A percentile compares a stretch with the other conserved stretches of the same genome.
Evolutionary conservation across 2,113 vertebrate species (phyloP).

Genomic region (Sigmodon hispidus): DNA sequence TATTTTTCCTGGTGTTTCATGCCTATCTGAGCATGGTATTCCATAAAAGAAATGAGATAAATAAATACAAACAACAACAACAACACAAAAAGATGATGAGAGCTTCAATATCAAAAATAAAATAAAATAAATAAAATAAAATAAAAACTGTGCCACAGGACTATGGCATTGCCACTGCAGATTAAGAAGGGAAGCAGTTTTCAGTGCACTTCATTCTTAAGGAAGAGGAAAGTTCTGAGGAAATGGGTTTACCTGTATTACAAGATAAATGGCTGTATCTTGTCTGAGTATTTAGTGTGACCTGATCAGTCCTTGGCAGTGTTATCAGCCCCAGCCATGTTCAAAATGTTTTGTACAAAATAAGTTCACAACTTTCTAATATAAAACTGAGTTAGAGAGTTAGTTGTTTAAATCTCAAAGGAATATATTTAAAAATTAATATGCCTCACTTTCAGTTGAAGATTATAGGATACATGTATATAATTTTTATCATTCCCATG

Average conservation of each 20-base stretch:
- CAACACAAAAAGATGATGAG: not conserved
- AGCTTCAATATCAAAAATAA: not conserved
- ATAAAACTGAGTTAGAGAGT: not conserved
- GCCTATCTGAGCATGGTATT: not conserved
- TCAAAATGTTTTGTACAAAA: constrained; percentile 26
- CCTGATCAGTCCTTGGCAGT: not conserved
- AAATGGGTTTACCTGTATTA: not conserved
- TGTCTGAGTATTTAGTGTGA: not conserved
- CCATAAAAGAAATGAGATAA: not conserved
- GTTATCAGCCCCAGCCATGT: not conserved
- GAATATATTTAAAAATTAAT: constrained; percentile 63
- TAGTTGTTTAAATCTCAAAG: constrained; percentile 47
- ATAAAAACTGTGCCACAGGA: not conserved
- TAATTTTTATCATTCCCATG: constrained; percentile 57
- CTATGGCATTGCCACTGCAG: not conserved
- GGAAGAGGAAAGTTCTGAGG: constrained; percentile 32
- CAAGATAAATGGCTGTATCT: no score
- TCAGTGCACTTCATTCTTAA: not conserved
- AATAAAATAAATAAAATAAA: not conserved
- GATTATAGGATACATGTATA: not conserved
- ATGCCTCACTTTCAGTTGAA: constrained; percentile 22
- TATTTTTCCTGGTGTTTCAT: not conserved
- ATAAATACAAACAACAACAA: no score
- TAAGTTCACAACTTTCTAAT: constrained; percentile 1
- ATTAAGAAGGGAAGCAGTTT: not conserved